A percentile compares a stretch with the other conserved stretches of the same genome.
phyloP scores from a whole-genome alignment of 2,797 vertebrate species.

The Neomorphus geoffroyi region DNA sequence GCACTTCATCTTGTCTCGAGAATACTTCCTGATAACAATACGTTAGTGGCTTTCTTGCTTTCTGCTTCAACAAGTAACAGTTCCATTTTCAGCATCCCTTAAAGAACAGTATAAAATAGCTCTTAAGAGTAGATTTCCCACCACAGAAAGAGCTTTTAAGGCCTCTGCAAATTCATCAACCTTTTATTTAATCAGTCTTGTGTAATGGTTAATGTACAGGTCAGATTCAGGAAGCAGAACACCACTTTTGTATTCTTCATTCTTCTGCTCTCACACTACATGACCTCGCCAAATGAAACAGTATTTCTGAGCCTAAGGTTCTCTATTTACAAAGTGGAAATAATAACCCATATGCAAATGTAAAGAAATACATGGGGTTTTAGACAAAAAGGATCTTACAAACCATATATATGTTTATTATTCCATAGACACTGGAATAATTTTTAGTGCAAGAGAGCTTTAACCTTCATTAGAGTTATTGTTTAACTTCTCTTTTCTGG shows the following conservation, averaged over 20 bases:
- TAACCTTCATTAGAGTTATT: background rate
- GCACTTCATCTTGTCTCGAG: background rate
- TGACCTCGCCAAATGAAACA: background rate
- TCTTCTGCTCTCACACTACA: background rate
- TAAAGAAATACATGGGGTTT: background rate
- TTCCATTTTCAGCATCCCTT: background rate
- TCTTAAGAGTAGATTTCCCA: background rate
- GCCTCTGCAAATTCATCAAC: background rate
- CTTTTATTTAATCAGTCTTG: background rate
- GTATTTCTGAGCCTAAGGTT: background rate
- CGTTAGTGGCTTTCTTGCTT: background rate
- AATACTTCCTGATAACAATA: background rate
- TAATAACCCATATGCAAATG: background rate
- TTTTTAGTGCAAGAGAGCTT: background rate
- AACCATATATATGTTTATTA: background rate
- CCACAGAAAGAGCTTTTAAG: background rate
- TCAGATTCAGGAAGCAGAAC: background rate
- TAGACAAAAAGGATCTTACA: background rate
- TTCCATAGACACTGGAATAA: background rate
- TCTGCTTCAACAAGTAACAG: background rate
- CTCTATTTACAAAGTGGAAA: background rate
- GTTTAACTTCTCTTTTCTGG: conserved; percentile 37
- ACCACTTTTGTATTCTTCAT: background rate
- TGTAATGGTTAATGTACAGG: background rate
- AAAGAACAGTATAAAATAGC: background rate